Evolutionary conservation across 1,140 invertebrate species (phyloP), one percentile per base, ranked within the genome.

Genomic region (Dendroctonus valens): DNA sequence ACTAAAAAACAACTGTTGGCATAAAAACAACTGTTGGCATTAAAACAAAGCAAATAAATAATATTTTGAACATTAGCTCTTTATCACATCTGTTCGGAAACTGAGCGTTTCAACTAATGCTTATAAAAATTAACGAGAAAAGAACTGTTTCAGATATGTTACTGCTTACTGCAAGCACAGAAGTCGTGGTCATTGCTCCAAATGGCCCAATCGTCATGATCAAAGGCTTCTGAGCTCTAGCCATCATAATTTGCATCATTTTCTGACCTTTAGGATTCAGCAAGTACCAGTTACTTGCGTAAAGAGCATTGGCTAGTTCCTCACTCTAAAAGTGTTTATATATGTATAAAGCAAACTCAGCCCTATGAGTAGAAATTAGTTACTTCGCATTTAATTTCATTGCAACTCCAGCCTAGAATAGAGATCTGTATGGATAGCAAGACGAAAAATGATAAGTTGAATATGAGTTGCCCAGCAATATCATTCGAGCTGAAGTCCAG

Each of bases 201-300:
- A 59, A 59, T 12, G 58, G 58, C 49, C 58, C 58, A 46, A 59
- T 46, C 5, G 41, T 46, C 41, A 59, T 46, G 7, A 46, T 59
- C 9, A 49, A 11, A 38, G 58, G 58, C 42, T 37, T 46, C 39
- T 59, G 58, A 46, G 42, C 26, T 7, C 42, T 8, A 38, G 44
- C 41, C 5, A 59, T 59, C 5, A 59, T 38, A 11, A 59, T 48
- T 15, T 14, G 9, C 6, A 46, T 15, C n/a, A 44, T 48, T 49
- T 59, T n/a, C 26, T 59, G 14, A 6, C 42, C 26, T 6, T 46
- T n/a, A 11, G 15, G 14, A 37, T 59, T 44, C 40, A 49, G 26
- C 5, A 44, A 6, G 8, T 59, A 59, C 58, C 58, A 59, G 6
- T 37, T 38, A 14, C n/a, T 59, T 15, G 15, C 44, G n/a, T 49